Evolutionary conservation across 2,888 invertebrate genomes (phyloP).

Genomic region (Epirrita christyi): DNA sequence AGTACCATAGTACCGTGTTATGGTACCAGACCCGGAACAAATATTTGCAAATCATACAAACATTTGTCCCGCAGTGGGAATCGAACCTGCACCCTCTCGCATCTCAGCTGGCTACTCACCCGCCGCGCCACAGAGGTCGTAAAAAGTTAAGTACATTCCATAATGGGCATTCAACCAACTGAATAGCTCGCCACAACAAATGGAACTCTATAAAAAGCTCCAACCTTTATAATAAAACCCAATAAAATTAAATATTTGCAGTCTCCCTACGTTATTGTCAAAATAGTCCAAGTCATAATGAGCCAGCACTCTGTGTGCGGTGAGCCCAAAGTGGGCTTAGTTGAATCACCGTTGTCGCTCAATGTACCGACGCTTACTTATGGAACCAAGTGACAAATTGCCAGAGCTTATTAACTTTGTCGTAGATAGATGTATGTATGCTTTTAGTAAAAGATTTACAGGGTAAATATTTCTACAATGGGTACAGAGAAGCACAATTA

Average conservation of each 20-base stretch:
- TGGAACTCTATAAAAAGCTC: conserved; percentile 15
- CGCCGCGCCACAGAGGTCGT: no score
- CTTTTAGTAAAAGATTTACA: conserved; percentile 10
- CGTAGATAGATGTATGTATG: background rate
- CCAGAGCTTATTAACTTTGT: conserved; percentile 26
- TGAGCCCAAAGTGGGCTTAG: conserved; percentile 26
- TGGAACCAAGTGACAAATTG: conserved; percentile 32
- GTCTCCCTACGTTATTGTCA: conserved; percentile 20
- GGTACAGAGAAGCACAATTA: no score
- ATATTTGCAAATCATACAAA: no score
- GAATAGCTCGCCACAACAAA: conserved; percentile 16
- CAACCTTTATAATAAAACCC: conserved; percentile 18
- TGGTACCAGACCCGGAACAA: no score
- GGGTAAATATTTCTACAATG: background rate
- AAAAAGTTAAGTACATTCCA: background rate
- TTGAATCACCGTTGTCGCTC: conserved; percentile 32
- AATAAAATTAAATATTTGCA: conserved; percentile 29
- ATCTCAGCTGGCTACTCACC: no score
- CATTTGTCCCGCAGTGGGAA: no score
- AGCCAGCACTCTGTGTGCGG: conserved; percentile 34
- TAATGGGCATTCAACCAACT: conserved; percentile 7
- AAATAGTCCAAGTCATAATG: conserved; percentile 30
- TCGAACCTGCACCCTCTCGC: no score
- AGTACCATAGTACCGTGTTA: no score
- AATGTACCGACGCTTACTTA: conserved; percentile 23